Evolutionary conservation across 2,113 vertebrate species (phyloP), one percentile per base, ranked within the genome.

Genomic region (Rhegmatorhina hoffmannsi): DNA sequence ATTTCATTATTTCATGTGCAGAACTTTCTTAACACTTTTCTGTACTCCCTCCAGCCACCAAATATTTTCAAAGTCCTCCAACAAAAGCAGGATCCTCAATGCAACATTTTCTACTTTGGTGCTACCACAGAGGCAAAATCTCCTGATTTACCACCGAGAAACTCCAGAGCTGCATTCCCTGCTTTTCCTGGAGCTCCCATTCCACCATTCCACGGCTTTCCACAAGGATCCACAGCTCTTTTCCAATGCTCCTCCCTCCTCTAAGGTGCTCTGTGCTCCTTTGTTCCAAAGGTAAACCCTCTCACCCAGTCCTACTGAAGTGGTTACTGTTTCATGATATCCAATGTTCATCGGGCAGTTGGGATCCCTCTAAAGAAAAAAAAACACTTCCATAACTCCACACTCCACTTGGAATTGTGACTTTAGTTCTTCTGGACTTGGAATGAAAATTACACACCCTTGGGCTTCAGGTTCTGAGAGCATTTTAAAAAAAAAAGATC

Each of bases 51-150:
- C n/a, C 12, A 53, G 19, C 6, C 60, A 23, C 17, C 40, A 43
- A 17, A 38, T 33, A 15, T 63, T 68, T 52, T 43, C 9, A 2
- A 69, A 88, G 23, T 19, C 14, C n/a, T 50, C 43, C 21, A 43
- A 5, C 0, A 0, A 68, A 12, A 1, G 31, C 1, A 3, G 40
- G 10, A 24, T 11, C 69, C 49, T 2, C 20, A 56, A 55, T 1
- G 14, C 31, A 31, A 24, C 10, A 17, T 47, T 50, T 82, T 47
- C 49, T 44, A 10, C 53, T 67, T 63, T 53, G 0, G 0, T 24
- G 31, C 46, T 36, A 24, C 36, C 55, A 43, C 18, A 40, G 40
- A 62, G 36, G n/a, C 31, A 62, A 88, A 89, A 73, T 7, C 28
- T 19, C 5, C 46, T 31, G 10, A 5, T 38, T 69, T 44, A 28